phyloP scores from a whole-genome alignment of 2,888 invertebrate genomes.

The Sinodicranocentrus sp. region DNA sequence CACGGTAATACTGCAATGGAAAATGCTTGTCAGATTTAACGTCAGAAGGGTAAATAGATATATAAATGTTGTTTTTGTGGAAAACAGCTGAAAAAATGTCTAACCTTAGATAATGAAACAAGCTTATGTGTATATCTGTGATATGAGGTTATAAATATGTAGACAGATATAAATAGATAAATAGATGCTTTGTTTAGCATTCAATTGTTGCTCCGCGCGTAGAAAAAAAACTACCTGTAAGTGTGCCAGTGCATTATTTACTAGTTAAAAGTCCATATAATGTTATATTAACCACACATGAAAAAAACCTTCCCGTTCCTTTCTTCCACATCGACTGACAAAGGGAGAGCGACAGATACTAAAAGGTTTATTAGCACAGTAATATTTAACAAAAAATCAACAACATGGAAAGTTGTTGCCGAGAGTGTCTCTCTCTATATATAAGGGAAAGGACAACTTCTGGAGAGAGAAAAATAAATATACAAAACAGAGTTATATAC shows the following conservation, averaged over 20 bases:
- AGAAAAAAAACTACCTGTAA: slow-evolving; percentile 1
- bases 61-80: not conserved
- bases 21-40: slow-evolving; percentile 31
- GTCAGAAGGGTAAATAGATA: not conserved
- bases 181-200: not conserved
- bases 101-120: too few relatives aligned
- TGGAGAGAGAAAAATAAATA: not conserved
- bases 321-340: not conserved
- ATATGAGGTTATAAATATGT: too few relatives aligned
- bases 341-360: slow-evolving; percentile 60
- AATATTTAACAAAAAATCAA: slow-evolving; percentile 60
- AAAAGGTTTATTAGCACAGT: slow-evolving; percentile 66
- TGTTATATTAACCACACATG: slow-evolving; percentile 51
- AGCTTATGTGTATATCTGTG: not conserved
- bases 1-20: slow-evolving; percentile 70
- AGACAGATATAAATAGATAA: too few relatives aligned
- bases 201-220: slow-evolving; percentile 13
- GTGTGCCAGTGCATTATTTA: slow-evolving; percentile 47
- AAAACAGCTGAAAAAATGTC: not conserved
- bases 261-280: slow-evolving; percentile 12
- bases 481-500: not conserved
- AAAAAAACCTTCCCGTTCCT: slow-evolving; percentile 17
- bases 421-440: not conserved
- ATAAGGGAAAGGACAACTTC: not conserved
- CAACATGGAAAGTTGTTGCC: slow-evolving; percentile 40